A percentile compares a stretch with the other conserved stretches of the same genome.
These are phyloP conservation scores for Meiosimyza platycephala DNA, from an alignment of 2,888 invertebrate species.

Conservation along the genomic window DNA sequence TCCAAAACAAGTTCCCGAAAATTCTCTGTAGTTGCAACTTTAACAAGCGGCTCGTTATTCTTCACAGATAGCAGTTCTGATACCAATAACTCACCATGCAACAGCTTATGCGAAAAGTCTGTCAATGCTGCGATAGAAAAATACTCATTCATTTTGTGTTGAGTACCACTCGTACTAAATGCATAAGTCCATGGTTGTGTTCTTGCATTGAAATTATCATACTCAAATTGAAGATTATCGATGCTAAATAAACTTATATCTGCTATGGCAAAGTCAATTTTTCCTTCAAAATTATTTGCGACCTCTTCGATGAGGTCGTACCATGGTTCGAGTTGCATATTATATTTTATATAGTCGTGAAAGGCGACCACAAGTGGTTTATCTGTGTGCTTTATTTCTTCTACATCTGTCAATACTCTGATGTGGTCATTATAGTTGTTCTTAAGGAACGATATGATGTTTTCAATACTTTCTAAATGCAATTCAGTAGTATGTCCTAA, in stretches of 20 bases:
- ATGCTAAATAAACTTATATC: conserved; percentile 5
- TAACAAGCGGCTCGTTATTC: background rate
- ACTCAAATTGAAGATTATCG: background rate
- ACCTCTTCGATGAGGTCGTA: background rate
- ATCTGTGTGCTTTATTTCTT: background rate
- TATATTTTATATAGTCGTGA: background rate
- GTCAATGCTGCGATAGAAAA: background rate
- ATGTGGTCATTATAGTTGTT: background rate
- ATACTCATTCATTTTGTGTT: background rate
- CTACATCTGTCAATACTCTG: background rate
- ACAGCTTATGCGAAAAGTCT: background rate
- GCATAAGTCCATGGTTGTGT: background rate
- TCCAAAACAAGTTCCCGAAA: conserved; percentile 4
- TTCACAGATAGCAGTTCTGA: background rate
- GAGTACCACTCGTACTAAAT: background rate
- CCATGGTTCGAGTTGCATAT: background rate
- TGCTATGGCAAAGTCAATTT: background rate
- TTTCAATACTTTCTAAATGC: too few species aligned
- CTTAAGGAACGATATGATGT: background rate
- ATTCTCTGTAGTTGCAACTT: background rate
- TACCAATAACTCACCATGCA: background rate
- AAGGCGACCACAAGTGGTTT: conserved; percentile 2
- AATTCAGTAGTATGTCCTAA: too few species aligned
- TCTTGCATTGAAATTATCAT: background rate
- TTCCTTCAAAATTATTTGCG: background rate